These are phyloP conservation scores for Phylloscopus collybita DNA, from an alignment of 2,797 vertebrate species.

Conservation along the genomic window DNA sequence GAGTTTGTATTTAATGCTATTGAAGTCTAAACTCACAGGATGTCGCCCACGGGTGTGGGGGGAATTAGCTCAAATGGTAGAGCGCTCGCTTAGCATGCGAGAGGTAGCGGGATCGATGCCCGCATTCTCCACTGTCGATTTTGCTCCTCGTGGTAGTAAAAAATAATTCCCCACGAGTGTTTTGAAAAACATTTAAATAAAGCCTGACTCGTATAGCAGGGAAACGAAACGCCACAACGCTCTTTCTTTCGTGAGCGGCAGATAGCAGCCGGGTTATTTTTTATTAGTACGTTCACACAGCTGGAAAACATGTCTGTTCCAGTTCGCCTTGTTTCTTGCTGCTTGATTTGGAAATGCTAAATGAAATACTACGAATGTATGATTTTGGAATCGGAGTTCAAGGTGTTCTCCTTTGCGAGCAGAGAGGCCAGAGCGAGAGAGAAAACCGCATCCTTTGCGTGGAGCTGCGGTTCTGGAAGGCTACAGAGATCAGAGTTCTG, in stretches of 20 bases:
- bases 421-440: background rate
- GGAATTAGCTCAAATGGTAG: conserved; percentile 70
- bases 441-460: accelerated
- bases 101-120: conserved; percentile 71
- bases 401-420: background rate
- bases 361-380: background rate
- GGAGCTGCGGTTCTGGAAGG: accelerated
- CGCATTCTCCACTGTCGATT: accelerated
- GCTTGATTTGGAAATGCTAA: background rate
- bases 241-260: accelerated
- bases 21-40: accelerated
- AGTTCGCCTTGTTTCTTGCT: background rate
- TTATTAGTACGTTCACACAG: background rate
- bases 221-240: accelerated
- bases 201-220: accelerated
- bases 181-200: accelerated
- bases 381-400: background rate
- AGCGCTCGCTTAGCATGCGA: conserved; percentile 74
- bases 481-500: accelerated
- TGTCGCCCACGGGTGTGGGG: accelerated
- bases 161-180: accelerated
- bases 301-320: background rate
- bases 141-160: background rate
- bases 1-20: accelerated
- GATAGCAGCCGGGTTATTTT: accelerated